phyloP scores from a whole-genome alignment of 2,888 invertebrate genomes.

The Ditula angustiorana region DNA sequence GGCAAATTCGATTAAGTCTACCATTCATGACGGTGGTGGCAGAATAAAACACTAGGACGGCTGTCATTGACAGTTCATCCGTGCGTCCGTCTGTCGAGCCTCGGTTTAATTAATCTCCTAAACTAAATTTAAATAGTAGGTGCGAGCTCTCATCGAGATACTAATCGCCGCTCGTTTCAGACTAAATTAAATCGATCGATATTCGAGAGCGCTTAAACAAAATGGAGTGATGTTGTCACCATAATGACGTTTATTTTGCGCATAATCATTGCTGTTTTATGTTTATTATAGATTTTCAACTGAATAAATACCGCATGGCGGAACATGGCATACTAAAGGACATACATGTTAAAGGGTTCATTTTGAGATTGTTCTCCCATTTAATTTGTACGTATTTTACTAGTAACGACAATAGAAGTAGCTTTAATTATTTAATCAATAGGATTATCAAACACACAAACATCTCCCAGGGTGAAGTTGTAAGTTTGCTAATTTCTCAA shows the following conservation, averaged over 20 bases:
- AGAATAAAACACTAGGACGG: conserved; percentile 77
- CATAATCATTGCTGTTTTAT: neutral
- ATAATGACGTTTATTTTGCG: conserved; percentile 35
- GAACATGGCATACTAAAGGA: too few species aligned
- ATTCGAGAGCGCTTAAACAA: conserved; percentile 58
- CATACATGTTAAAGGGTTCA: too few species aligned
- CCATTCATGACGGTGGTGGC: conserved; percentile 68
- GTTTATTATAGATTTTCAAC: neutral
- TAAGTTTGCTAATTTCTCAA: neutral
- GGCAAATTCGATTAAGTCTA: conserved; percentile 79
- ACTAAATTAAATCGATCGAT: conserved; percentile 64
- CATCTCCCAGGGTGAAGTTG: too few species aligned
- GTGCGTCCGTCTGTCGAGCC: conserved; percentile 57
- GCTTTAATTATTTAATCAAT: too few species aligned
- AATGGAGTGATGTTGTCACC: conserved; percentile 50
- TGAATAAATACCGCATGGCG: too few species aligned
- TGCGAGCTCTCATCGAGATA: conserved; percentile 58
- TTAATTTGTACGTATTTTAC: too few species aligned
- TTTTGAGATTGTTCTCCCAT: too few species aligned
- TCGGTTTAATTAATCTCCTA: conserved; percentile 77
- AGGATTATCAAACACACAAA: too few species aligned
- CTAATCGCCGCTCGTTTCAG: conserved; percentile 53
- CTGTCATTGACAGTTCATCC: conserved; percentile 72
- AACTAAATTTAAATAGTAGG: conserved; percentile 76
- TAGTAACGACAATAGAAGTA: too few species aligned